Evolutionary conservation across 2,888 invertebrate genomes (phyloP).

Genomic region (Copidosoma aretas): DNA sequence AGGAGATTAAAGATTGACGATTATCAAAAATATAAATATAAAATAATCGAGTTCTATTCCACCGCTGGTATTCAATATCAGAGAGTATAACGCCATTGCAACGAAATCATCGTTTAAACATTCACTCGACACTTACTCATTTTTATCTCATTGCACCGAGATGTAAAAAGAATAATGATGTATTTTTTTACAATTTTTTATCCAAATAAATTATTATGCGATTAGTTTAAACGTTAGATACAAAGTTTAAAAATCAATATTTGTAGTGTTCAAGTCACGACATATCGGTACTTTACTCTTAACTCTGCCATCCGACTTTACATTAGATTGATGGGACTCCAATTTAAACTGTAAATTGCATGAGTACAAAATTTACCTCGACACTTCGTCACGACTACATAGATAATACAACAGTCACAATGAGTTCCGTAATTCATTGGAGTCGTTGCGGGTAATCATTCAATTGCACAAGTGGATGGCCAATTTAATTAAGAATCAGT

Average conservation of each 20-base stretch:
- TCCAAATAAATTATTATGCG: neutral
- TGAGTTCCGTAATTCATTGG: conserved; percentile 18
- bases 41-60: conserved; percentile 13
- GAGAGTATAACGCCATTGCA: neutral
- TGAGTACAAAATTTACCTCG: neutral
- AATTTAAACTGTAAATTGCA: too few species aligned
- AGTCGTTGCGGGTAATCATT: conserved; percentile 15
- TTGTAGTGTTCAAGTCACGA: conserved; percentile 8
- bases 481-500: conserved; percentile 28
- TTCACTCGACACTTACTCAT: too few species aligned
- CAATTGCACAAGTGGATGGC: conserved; percentile 17
- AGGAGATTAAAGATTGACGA: conserved; percentile 30
- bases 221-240: neutral
- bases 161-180: too few species aligned
- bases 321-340: neutral
- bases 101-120: neutral
- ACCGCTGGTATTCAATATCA: conserved; percentile 35
- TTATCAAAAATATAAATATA: conserved; percentile 11
- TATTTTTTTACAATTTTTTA: neutral
- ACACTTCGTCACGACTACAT: too few species aligned
- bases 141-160: too few species aligned
- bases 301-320: conserved; percentile 18
- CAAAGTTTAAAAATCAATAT: neutral
- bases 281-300: conserved; percentile 17
- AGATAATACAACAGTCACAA: too few species aligned